phyloP scores from a whole-genome alignment of 2,113 vertebrate genomes.

The Microtus oregoni region DNA sequence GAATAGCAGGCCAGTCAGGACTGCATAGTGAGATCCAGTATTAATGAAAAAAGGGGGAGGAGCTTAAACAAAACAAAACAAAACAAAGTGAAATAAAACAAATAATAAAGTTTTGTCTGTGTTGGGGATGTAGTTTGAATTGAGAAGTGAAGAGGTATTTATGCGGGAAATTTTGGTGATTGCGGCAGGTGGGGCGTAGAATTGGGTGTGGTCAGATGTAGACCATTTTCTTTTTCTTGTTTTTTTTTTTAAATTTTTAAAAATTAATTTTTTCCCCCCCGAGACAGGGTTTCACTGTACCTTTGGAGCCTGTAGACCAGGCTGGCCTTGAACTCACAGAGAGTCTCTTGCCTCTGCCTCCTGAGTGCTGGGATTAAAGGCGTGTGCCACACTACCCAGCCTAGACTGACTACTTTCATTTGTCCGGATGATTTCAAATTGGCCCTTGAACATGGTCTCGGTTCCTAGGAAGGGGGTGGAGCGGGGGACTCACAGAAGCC shows the following conservation, averaged over 20 bases:
- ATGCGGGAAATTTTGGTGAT: background rate
- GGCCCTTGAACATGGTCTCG: background rate
- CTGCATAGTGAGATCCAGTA: background rate
- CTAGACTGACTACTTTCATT: background rate
- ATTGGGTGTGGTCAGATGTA: background rate
- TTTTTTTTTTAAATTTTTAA: too few relatives aligned
- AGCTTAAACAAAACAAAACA: background rate
- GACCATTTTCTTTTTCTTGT: background rate
- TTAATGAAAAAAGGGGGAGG: background rate
- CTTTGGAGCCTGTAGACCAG: too few relatives aligned
- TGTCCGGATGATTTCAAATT: background rate
- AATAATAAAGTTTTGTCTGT: background rate
- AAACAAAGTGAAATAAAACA: background rate
- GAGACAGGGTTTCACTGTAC: too few relatives aligned
- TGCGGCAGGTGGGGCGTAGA: background rate
- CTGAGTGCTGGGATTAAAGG: too few relatives aligned
- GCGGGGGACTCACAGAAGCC: background rate
- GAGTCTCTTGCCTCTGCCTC: too few relatives aligned
- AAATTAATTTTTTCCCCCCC: too few relatives aligned
- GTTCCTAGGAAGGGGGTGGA: background rate
- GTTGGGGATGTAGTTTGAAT: background rate
- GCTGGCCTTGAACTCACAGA: too few relatives aligned
- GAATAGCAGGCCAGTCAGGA: background rate
- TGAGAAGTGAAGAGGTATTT: background rate
- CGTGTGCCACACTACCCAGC: fast-evolving